These are phyloP conservation scores for Etheostoma spectabile DNA, from an alignment of 2,113 vertebrate species.

Conservation along the genomic window DNA sequence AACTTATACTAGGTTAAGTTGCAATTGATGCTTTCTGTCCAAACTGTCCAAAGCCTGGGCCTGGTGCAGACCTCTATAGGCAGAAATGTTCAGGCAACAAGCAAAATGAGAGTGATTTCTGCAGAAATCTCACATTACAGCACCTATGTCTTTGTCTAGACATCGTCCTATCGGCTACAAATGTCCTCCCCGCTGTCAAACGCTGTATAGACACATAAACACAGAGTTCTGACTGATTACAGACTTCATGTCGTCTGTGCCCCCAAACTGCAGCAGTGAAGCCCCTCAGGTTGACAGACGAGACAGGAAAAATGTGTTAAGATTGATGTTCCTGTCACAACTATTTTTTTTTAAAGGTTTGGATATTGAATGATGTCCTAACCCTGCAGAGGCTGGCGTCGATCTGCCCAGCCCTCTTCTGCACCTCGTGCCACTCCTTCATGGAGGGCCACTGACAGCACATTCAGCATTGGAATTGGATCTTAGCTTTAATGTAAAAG, in stretches of 20 bases:
- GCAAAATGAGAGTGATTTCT: not conserved
- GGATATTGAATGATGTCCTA: not conserved
- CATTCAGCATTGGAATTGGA: not conserved
- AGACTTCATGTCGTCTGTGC: not conserved
- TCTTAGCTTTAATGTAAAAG: not conserved
- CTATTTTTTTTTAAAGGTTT: not conserved
- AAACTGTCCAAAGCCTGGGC: not conserved
- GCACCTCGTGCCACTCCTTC: not conserved
- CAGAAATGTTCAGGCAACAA: not conserved
- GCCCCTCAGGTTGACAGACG: slow-evolving; percentile 19
- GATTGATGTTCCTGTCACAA: not conserved
- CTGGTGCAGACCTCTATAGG: not conserved
- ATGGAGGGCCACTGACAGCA: slow-evolving; percentile 6
- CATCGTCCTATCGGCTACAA: not conserved
- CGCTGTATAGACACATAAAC: slow-evolving; percentile 23
- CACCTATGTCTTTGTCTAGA: not conserved
- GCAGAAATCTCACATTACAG: not conserved
- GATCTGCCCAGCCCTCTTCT: not conserved
- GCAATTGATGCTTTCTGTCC: not conserved
- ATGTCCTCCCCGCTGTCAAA: slow-evolving; percentile 10
- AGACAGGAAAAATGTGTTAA: slow-evolving; percentile 25
- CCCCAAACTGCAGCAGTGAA: slow-evolving; percentile 18
- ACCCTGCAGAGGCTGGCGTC: not conserved
- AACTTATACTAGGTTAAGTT: not conserved
- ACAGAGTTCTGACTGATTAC: slow-evolving; percentile 28